Percentiles rank a stretch among this genome's conserved stretches.
phyloP scores from a whole-genome alignment of 2,888 invertebrate species.

The Rhopalosiphum nymphaeae region DNA sequence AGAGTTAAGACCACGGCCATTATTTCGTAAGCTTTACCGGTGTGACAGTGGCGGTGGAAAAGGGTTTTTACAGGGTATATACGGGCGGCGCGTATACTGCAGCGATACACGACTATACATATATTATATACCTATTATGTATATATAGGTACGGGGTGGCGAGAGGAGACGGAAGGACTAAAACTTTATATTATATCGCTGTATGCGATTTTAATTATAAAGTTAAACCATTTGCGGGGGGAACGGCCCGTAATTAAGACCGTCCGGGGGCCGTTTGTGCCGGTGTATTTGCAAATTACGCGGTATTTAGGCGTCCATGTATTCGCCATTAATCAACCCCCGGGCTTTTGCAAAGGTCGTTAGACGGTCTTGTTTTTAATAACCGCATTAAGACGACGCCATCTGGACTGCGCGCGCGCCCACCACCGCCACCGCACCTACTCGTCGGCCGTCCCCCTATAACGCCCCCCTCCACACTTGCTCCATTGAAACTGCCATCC shows the following conservation, averaged over 20 bases:
- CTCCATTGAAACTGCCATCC: neutral
- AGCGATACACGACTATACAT: neutral
- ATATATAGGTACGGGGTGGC: neutral
- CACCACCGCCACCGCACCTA: neutral
- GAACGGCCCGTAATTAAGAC: conserved; percentile 64
- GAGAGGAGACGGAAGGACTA: conserved; percentile 28
- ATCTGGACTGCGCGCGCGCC: conserved; percentile 62
- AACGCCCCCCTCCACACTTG: neutral
- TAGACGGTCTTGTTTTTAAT: conserved; percentile 65
- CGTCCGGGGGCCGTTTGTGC: conserved; percentile 65
- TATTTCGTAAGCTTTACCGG: conserved; percentile 49
- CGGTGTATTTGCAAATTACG: conserved; percentile 68
- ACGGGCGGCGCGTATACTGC: neutral
- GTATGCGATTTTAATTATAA: conserved; percentile 65
- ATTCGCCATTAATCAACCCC: conserved; percentile 70
- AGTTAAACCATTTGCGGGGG: conserved; percentile 64
- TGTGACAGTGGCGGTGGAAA: conserved; percentile 6
- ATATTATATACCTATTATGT: neutral
- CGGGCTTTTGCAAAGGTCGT: conserved; percentile 66
- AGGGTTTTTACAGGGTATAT: neutral
- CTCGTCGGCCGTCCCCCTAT: neutral
- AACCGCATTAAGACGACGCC: conserved; percentile 65
- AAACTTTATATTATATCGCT: conserved; percentile 62
- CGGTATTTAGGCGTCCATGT: conserved; percentile 68
- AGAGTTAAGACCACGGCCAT: conserved; percentile 50